Conservation (phyloP, 2,113 vertebrate genomes). For the Ibidorhyncha struthersii region DNA sequence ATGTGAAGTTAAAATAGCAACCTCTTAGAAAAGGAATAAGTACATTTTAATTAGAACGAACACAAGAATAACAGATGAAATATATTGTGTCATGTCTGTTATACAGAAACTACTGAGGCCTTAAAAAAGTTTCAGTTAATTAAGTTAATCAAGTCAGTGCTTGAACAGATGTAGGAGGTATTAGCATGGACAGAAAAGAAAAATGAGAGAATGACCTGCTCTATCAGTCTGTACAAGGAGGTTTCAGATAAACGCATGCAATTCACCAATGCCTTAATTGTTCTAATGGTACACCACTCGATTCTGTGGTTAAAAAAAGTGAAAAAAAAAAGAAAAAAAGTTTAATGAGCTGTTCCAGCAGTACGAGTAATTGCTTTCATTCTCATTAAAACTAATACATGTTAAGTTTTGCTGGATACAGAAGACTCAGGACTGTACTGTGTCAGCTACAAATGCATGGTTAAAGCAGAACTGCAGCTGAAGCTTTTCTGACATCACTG, state of each 20-base stretch:
- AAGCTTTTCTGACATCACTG: neutral
- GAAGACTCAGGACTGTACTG: neutral
- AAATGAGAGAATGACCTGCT: conserved; percentile 11
- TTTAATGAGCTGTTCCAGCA: conserved; percentile 19
- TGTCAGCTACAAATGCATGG: neutral
- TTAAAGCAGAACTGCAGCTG: neutral
- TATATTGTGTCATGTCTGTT: conserved; percentile 21
- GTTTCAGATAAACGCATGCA: neutral
- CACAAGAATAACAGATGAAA: conserved; percentile 30
- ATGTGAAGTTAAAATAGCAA: neutral
- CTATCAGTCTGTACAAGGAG: neutral
- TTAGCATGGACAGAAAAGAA: conserved; percentile 4
- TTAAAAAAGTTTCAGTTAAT: conserved; percentile 56
- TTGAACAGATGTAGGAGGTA: neutral
- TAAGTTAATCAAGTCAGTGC: conserved; percentile 53
- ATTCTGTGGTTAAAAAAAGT: neutral
- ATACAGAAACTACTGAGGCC: neutral
- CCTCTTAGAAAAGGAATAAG: neutral
- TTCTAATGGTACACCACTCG: neutral
- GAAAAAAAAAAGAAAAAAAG: neutral
- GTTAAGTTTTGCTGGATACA: neutral
- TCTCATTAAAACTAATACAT: conserved; percentile 4
- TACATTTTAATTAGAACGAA: conserved; percentile 46
- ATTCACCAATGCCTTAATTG: neutral
- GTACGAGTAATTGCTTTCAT: neutral